Evolutionary conservation across 2,113 vertebrate species (phyloP).

Genomic region (Cyanistes caeruleus): DNA sequence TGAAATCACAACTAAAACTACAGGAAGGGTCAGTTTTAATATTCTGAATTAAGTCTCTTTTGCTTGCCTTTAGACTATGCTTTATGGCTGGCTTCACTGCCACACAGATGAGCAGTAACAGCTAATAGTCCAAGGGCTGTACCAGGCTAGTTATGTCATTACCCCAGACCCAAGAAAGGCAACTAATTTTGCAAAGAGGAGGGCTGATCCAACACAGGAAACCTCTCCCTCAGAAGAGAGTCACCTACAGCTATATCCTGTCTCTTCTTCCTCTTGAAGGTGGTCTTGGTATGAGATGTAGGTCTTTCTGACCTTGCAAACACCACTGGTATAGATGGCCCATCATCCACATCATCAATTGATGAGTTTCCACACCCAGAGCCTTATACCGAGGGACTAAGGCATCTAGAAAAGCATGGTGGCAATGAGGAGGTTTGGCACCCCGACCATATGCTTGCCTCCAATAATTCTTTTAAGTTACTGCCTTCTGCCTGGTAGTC

Average conservation of each 20-base stretch:
- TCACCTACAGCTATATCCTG: not conserved
- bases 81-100: not conserved
- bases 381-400: not conserved
- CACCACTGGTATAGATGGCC: not conserved
- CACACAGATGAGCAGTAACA: not conserved
- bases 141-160: not conserved
- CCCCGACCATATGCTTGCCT: accelerated
- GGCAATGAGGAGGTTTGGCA: not conserved
- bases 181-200: not conserved
- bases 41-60: not conserved
- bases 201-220: not conserved
- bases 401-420: not conserved
- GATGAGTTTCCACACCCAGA: not conserved
- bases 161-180: not conserved
- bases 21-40: not conserved
- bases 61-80: not conserved
- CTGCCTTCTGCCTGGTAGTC: not conserved
- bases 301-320: not conserved
- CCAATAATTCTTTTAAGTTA: not conserved
- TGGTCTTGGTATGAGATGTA: not conserved
- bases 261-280: not conserved
- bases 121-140: not conserved
- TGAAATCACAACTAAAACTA: not conserved
- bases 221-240: not conserved
- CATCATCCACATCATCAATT: not conserved